Evolutionary conservation across 2,797 vertebrate species (phyloP).

Genomic region (Manis javanica): DNA sequence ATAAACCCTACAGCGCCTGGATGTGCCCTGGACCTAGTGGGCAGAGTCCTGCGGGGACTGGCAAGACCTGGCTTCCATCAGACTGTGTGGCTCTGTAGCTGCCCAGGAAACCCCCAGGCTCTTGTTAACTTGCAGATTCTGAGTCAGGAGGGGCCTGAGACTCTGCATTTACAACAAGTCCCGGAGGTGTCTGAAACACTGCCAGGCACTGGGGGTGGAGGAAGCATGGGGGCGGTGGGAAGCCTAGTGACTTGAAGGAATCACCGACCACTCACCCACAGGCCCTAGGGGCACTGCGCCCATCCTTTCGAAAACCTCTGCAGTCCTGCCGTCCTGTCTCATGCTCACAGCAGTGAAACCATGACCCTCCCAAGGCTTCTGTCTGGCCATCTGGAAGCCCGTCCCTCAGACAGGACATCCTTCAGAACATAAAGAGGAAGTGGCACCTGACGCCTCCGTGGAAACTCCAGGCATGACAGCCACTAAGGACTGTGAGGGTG

Average conservation of each 20-base stretch:
- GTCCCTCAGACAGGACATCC: background rate
- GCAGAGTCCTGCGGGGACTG: too few species aligned
- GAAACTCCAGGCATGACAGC: background rate
- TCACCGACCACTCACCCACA: background rate
- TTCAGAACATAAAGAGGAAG: background rate
- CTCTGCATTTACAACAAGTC: background rate
- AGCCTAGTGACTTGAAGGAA: background rate
- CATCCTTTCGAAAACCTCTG: background rate
- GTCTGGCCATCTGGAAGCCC: background rate
- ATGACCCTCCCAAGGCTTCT: background rate
- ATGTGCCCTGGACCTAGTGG: background rate
- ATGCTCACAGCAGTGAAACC: background rate
- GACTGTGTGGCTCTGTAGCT: background rate
- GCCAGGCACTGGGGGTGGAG: background rate
- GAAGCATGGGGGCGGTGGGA: background rate
- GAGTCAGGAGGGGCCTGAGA: background rate
- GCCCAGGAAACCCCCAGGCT: too few species aligned
- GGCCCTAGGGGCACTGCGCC: accelerated
- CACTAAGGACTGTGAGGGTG: background rate
- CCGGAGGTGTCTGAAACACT: background rate
- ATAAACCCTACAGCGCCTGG: too few species aligned
- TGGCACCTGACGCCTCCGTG: background rate
- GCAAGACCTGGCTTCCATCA: background rate
- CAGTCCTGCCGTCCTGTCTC: background rate
- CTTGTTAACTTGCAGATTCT: background rate